Conservation (phyloP, 2,113 vertebrate genomes). For the Danionella cerebrum region DNA sequence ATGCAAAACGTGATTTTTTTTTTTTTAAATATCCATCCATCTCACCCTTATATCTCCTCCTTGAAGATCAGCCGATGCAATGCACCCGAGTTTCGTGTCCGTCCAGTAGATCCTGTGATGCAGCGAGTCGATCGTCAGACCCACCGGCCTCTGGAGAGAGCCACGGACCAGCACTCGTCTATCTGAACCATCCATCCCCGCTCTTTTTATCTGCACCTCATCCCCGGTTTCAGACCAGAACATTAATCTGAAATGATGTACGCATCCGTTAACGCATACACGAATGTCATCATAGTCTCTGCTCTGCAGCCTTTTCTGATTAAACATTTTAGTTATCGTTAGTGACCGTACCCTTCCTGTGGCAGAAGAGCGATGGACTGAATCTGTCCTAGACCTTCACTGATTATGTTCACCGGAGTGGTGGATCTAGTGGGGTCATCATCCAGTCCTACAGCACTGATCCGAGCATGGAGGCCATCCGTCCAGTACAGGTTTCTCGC, state of each 20-base stretch:
- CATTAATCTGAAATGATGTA: conserved; percentile 73
- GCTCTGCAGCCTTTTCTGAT: too few relatives aligned
- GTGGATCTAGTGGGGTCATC: conserved; percentile 43
- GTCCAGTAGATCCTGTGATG: conserved; percentile 80
- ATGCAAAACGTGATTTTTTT: too few relatives aligned
- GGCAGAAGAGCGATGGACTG: conserved; percentile 75
- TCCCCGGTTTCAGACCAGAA: conserved; percentile 84
- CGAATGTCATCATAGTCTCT: too few relatives aligned
- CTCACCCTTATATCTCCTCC: conserved; percentile 70
- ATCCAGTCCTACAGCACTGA: conserved; percentile 66
- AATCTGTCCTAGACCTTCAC: conserved; percentile 72
- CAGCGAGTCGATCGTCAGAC: conserved; percentile 72
- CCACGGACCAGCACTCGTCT: conserved; percentile 60
- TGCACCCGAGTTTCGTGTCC: conserved; percentile 73
- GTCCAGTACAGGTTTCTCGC: conserved; percentile 88
- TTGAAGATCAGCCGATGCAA: conserved; percentile 76
- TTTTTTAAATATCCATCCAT: too few relatives aligned
- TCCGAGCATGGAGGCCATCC: conserved; percentile 67
- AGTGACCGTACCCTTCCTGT: conserved; percentile 67
- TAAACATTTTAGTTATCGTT: too few relatives aligned
- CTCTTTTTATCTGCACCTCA: conserved; percentile 70
- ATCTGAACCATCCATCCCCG: conserved; percentile 81
- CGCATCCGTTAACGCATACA: too few relatives aligned
- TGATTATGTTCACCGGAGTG: conserved; percentile 67
- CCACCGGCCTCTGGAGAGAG: conserved; percentile 77